phyloP scores from a whole-genome alignment of 2,888 invertebrate species.

The Protonemura montana region DNA sequence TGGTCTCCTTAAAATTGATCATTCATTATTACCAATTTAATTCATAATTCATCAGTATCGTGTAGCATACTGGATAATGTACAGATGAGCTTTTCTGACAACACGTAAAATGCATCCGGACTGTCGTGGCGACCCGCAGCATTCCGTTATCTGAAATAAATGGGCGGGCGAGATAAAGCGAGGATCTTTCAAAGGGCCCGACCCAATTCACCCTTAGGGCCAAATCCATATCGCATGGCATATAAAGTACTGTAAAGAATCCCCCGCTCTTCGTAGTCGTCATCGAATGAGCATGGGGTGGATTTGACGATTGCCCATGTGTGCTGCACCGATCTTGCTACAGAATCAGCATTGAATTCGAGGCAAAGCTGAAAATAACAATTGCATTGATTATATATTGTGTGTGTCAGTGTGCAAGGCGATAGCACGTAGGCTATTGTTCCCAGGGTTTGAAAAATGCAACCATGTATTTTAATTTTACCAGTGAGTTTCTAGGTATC shows the following conservation, averaged over 20 bases:
- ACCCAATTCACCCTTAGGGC: background rate
- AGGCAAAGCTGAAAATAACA: background rate
- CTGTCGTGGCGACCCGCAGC: background rate
- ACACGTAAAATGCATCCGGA: too few species aligned
- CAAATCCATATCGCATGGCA: constrained; percentile 32
- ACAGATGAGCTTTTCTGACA: too few species aligned
- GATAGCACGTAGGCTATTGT: background rate
- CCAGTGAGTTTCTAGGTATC: background rate
- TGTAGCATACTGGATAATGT: too few species aligned
- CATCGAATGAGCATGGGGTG: constrained; percentile 18
- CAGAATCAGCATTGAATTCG: background rate
- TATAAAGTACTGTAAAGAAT: background rate
- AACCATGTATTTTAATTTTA: background rate
- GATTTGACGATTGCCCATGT: background rate
- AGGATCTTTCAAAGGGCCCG: constrained; percentile 27
- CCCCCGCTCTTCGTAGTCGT: background rate
- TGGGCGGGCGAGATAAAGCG: constrained; percentile 23
- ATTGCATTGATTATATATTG: background rate
- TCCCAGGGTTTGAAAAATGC: background rate
- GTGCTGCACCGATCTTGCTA: background rate
- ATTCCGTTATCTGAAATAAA: background rate
- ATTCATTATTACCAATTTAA: too few species aligned
- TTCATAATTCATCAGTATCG: too few species aligned
- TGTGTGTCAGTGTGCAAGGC: constrained; percentile 7
- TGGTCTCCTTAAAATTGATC: too few species aligned